Conservation (phyloP, 2,888 invertebrate species). For the Campopleginae sp. region DNA sequence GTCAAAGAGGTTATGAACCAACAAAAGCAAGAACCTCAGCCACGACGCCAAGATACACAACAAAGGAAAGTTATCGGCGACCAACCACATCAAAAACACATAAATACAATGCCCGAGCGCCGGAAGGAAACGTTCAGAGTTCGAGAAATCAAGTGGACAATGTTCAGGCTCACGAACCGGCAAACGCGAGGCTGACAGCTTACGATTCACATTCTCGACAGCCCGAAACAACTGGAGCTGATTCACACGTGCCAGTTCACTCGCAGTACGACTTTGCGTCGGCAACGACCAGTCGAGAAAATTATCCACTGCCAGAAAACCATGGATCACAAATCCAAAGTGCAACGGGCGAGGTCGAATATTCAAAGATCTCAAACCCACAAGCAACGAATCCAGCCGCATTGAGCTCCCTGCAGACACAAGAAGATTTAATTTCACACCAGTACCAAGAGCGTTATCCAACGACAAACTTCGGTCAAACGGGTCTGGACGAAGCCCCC, state of each 20-base stretch:
- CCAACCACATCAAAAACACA: constrained; percentile 69
- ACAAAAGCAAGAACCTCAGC: constrained; percentile 76
- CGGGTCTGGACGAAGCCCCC: constrained; percentile 69
- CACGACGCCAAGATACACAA: constrained; percentile 74
- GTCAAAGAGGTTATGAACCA: constrained; percentile 79
- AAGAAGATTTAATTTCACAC: constrained; percentile 47
- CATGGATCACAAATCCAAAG: constrained; percentile 37
- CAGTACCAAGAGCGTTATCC: constrained; percentile 67
- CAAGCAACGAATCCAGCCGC: constrained; percentile 49
- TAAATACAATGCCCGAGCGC: constrained; percentile 72
- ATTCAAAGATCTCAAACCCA: constrained; percentile 71
- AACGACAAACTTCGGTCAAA: constrained; percentile 57
- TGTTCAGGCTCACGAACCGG: constrained; percentile 70
- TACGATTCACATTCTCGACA: constrained; percentile 51
- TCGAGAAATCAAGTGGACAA: constrained; percentile 71
- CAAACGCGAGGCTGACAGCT: constrained; percentile 57
- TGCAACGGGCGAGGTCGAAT: constrained; percentile 64
- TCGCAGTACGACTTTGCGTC: constrained; percentile 70
- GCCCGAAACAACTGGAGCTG: constrained; percentile 41
- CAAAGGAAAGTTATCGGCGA: constrained; percentile 60
- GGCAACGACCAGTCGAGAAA: constrained; percentile 68
- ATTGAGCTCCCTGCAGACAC: constrained; percentile 15
- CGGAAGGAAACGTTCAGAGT: constrained; percentile 46
- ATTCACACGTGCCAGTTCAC: constrained; percentile 53
- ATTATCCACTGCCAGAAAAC: constrained; percentile 66